Evolutionary conservation across 2,888 invertebrate species (phyloP), one percentile per base, ranked within the genome.

Genomic region (Phorcus lineatus): DNA sequence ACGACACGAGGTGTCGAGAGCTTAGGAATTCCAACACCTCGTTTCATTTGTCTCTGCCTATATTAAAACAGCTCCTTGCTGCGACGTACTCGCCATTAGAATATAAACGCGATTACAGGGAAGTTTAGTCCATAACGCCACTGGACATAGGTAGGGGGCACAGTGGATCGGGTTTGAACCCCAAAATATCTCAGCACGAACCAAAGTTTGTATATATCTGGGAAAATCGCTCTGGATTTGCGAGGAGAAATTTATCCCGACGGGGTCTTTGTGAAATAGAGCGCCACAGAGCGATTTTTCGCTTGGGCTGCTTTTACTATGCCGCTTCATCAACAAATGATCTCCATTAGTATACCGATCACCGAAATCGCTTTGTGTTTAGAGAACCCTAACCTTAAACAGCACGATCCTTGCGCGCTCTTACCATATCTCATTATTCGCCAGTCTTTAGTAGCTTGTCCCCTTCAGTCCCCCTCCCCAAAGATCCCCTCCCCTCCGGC

Each of bases 21-120:
- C 16, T 36, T 36, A 70, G 31, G 31, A 36, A 31, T 36, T 70
- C 36, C 70, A 70, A 70, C 70, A 70, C 70, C 70, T 70, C 70
- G 19, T 31, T 70, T 36, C 70, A 70, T 70, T 70, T 70, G 70
- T 70, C 70, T 70, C 36, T 36, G 36, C 19, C 40, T 19, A 31
- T 70, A 70, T 36, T 70, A 70, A 70, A 70, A 36, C 36, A 19
- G 36, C 70, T 36, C 40, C 70, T 36, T 36, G 40, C 70, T 36
- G 70, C 19, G 70, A 31, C 36, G 36, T 19, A 40, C 70, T 70
- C 70, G 70, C 40, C 70, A 55, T 76, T 76, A 54, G 76, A 76
- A 76, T 76, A 55, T 55, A 76, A 76, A 76, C 55, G 53, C 76
- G 76, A 76, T 76, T 76, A 76, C 53, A n/a, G 76, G 2, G 54